A percentile compares a stretch with the other conserved stretches of the same genome.
Conservation (phyloP, 1,140 invertebrate species). For the Phymastichus coffea region DNA sequence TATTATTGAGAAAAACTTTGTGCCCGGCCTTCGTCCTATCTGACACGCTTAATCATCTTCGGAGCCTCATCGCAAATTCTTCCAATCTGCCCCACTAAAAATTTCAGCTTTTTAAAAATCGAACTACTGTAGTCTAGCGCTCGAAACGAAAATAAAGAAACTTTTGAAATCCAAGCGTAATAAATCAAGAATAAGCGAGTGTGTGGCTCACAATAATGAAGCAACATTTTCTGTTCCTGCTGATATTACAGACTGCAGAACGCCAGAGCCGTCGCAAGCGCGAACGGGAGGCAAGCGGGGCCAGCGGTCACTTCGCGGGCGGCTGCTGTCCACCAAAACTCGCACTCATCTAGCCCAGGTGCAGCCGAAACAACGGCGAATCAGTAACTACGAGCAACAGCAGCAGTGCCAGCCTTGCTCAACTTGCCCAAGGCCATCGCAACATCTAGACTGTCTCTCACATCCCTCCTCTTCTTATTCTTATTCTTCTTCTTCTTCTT, state of each 20-base stretch:
- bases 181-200: too few species aligned
- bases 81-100: too few species aligned
- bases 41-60: too few species aligned
- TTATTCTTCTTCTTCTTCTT: conserved; percentile 1
- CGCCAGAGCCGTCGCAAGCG: conserved; percentile 57
- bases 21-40: too few species aligned
- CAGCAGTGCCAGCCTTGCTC: conserved; percentile 12
- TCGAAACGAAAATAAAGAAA: too few species aligned
- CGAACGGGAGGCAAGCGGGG: conserved; percentile 53
- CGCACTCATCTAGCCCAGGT: conserved; percentile 58
- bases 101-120: too few species aligned
- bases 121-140: too few species aligned
- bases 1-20: too few species aligned
- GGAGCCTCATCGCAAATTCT: too few species aligned
- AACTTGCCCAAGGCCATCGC: too few species aligned
- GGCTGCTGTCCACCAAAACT: conserved; percentile 57
- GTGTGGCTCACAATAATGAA: neutral
- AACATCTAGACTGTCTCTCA: conserved; percentile 30
- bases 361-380: conserved; percentile 43
- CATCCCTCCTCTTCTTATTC: conserved; percentile 17
- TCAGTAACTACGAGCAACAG: conserved; percentile 16
- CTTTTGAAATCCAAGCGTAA: too few species aligned
- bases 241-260: conserved; percentile 53
- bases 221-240: too few species aligned
- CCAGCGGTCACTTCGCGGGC: conserved; percentile 51